Percentiles rank a stretch among this genome's conserved stretches.
These are phyloP conservation scores for Tetragonula carbonaria DNA, from an alignment of 2,888 invertebrate species.

Conservation along the genomic window DNA sequence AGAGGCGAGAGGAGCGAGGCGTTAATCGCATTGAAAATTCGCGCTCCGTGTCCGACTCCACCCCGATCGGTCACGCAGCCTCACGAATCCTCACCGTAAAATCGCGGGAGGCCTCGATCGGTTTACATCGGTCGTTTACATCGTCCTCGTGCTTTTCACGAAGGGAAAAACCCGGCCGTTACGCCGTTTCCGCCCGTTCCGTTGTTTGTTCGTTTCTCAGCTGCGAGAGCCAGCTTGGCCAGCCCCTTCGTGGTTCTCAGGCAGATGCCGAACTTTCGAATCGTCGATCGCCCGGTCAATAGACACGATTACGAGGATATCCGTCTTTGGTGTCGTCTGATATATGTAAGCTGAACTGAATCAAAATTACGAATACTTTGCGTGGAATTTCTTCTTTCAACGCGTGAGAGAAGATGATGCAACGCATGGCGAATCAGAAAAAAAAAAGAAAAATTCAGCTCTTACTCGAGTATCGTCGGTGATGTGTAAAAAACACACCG, in stretches of 20 bases:
- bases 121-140: conserved; percentile 29
- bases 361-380: not conserved
- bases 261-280: conserved; percentile 30
- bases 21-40: conserved; percentile 77
- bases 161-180: conserved; percentile 19
- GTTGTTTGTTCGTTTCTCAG: conserved; percentile 48
- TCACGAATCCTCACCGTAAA: conserved; percentile 63
- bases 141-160: conserved; percentile 13
- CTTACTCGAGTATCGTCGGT: not conserved
- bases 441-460: not conserved
- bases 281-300: conserved; percentile 31
- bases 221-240: conserved; percentile 24
- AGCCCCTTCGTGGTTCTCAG: not conserved
- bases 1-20: conserved; percentile 32
- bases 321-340: not conserved
- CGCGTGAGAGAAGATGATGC: not conserved
- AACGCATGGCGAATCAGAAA: not conserved
- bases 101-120: conserved; percentile 57
- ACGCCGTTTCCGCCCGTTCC: conserved; percentile 36
- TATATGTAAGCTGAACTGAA: not conserved
- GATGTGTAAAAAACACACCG: no score
- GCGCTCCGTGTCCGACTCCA: conserved; percentile 71
- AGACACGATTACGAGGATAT: not conserved
- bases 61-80: conserved; percentile 45
- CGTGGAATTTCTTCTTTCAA: not conserved